Evolutionary conservation across 2,888 invertebrate genomes (phyloP).

Genomic region (Eupithecia tripunctaria): DNA sequence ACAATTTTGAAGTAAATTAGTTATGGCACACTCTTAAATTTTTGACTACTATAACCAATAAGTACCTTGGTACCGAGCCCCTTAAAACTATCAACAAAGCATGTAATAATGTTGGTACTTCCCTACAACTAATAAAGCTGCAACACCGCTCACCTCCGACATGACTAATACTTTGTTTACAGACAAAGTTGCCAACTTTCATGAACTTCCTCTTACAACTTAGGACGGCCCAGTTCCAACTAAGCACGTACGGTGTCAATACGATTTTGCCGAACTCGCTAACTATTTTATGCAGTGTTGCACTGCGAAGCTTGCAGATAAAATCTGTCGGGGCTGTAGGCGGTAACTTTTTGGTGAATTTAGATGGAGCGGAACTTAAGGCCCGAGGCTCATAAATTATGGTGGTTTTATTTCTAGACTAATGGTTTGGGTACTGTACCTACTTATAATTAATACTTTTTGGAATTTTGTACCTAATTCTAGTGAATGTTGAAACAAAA

Average conservation of each 20-base stretch:
- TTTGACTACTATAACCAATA: not conserved
- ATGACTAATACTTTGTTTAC: conserved; percentile 34
- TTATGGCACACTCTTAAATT: too few relatives aligned
- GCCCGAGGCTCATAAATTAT: not conserved
- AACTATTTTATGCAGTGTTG: conserved; percentile 57
- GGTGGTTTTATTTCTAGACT: not conserved
- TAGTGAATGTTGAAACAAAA: too few relatives aligned
- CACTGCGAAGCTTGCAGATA: conserved; percentile 38
- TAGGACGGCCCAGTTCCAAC: conserved; percentile 41
- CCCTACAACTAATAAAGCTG: conserved; percentile 32
- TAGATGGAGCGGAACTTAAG: not conserved
- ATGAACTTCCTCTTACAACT: conserved; percentile 32
- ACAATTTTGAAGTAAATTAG: too few relatives aligned
- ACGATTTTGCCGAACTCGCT: conserved; percentile 55
- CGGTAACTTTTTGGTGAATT: conserved; percentile 29
- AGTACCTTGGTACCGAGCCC: not conserved
- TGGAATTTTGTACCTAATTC: too few relatives aligned
- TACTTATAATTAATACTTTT: too few relatives aligned
- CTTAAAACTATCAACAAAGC: not conserved
- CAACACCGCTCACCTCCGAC: conserved; percentile 22
- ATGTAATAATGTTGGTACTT: conserved; percentile 16
- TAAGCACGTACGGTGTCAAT: conserved; percentile 56
- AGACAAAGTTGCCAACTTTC: conserved; percentile 25
- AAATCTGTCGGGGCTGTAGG: conserved; percentile 44
- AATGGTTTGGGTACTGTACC: not conserved